Evolutionary conservation across 2,113 vertebrate species (phyloP), one percentile per base, ranked within the genome.

Genomic region (Motacilla tschutschensis): DNA sequence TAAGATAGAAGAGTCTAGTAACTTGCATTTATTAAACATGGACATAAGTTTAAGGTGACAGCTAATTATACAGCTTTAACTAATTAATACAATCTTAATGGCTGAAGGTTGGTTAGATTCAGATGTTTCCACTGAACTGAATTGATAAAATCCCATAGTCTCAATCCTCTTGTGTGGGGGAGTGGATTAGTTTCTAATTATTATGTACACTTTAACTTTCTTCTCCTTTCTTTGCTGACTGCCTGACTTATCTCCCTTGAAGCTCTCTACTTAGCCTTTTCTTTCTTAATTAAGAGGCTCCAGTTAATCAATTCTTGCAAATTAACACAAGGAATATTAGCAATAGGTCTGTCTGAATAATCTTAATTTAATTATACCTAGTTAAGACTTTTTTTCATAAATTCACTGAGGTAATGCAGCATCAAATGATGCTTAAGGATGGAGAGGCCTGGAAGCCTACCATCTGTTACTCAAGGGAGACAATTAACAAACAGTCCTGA

Each of bases 281-380:
- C 70, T 78, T 89, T 75, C 87, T 81, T 92, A 94, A 94, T 94
- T 94, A 93, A 92, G 85, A 93, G 60, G 33, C 77, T 85, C 47
- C 60, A 63, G 44, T 89, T 94, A 94, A 94, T 93, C 70, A 91
- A 76, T 92, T 86, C 70, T 63, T 91, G 48, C 60, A 90, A 95
- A 95, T 95, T 91, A 91, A 88, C 75, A 62, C 50, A 63, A 87
- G 53, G 51, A 88, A 90, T 82, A 92, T 93, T 87, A 87, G 65
- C 72, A 92, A 66, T 67, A 92, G 81, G 54, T 57, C 64, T 62
- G 85, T 88, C 75, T 91, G 86, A 85, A 92, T 79, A 84, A 91
- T 60, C 83, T 79, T 86, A 84, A 93, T 93, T 95, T 84, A 92
- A 93, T 94, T 93, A 92, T 33, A 82, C 21, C 36, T 71, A 88